Conservation (phyloP, 2,797 vertebrate genomes). For the Phalloptychus januarius region DNA sequence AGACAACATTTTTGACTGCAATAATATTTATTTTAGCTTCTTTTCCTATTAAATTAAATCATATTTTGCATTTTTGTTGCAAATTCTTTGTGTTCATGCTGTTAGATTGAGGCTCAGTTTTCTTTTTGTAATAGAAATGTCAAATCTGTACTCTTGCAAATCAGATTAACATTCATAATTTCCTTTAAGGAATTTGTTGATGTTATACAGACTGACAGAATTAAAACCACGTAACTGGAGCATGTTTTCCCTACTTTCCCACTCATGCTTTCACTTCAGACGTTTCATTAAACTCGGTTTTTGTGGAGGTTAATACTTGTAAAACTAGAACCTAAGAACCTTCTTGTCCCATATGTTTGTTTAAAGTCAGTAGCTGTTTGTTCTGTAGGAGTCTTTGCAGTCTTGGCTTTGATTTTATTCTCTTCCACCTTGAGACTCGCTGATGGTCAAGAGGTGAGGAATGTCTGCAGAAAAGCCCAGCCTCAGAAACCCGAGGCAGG, state of each 20-base stretch:
- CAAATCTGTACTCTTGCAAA: background rate
- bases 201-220: background rate
- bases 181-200: background rate
- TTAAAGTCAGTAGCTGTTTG: background rate
- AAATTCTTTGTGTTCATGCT: background rate
- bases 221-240: background rate
- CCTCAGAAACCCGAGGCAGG: constrained; percentile 24
- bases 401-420: constrained; percentile 32
- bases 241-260: background rate
- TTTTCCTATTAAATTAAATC: background rate
- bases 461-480: constrained; percentile 33
- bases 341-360: background rate
- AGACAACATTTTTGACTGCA: background rate
- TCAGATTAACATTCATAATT: background rate
- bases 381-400: background rate
- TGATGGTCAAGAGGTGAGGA: constrained; percentile 8
- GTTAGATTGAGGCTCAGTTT: background rate
- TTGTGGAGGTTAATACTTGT: background rate
- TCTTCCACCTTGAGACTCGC: background rate
- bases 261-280: background rate
- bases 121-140: background rate
- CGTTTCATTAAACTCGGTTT: background rate
- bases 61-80: background rate
- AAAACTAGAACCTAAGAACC: constrained; percentile 7
- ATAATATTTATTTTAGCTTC: background rate